Evolutionary conservation across 2,888 invertebrate genomes (phyloP).

Genomic region (Drosophila conformis): DNA sequence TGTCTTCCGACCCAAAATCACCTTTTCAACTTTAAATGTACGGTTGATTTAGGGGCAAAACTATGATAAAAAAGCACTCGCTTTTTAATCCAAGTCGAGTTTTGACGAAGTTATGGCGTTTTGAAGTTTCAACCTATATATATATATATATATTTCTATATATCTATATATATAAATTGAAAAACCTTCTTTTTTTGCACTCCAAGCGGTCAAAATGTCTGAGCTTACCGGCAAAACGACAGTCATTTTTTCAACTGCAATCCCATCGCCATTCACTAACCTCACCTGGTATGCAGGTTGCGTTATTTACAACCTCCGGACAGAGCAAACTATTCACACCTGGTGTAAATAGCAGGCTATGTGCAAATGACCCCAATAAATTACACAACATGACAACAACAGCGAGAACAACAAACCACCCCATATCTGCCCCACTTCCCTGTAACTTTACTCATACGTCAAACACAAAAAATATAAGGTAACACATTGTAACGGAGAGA

Average conservation of each 20-base stretch:
- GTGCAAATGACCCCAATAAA: constrained; percentile 71
- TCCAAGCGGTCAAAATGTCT: constrained; percentile 39
- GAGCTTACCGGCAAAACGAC: constrained; percentile 41
- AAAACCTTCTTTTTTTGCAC: not conserved
- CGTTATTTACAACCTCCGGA: constrained; percentile 50
- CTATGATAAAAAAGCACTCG: too few relatives aligned
- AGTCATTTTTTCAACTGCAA: not conserved
- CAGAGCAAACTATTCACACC: constrained; percentile 35
- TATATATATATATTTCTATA: too few relatives aligned
- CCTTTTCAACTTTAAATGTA: too few relatives aligned
- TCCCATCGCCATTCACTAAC: constrained; percentile 20
- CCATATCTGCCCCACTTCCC: not conserved
- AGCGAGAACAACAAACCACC: not conserved
- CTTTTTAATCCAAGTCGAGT: rapidly evolving
- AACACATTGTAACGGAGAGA: constrained; percentile 20
- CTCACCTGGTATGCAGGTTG: constrained; percentile 10
- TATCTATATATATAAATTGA: too few relatives aligned
- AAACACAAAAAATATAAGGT: not conserved
- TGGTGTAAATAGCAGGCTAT: constrained; percentile 53
- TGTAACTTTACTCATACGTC: constrained; percentile 7
- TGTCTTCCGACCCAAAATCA: rapidly evolving
- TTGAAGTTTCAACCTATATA: too few relatives aligned
- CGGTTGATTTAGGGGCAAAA: too few relatives aligned
- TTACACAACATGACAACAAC: constrained; percentile 54
- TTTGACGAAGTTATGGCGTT: too few relatives aligned